Base-by-base conservation (phyloP, 1,140 invertebrate species). In the Nylanderia fulva region DNA sequence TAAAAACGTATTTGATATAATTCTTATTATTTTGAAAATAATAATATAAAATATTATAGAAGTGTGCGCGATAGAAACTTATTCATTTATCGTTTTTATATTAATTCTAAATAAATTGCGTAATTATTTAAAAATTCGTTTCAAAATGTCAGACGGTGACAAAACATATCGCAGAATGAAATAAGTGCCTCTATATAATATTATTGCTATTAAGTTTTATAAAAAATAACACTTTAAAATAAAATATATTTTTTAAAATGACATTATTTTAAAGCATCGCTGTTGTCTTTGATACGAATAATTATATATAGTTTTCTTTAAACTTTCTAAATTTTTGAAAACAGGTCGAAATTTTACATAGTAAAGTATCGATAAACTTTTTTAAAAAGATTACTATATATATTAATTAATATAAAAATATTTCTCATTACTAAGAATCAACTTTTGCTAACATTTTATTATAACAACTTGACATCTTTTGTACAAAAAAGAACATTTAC, bases 401-500 rank as follows among this genome's bases (percentile, higher is more conserved):
- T n/a, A 27, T 1, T 33, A 29, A 6, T 11, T 11, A 39, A 60
- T 36, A 27, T 21, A 45, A 60, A 9, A 39, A 52, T n/a, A 33
- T 66, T n/a, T n/a, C n/a, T 11, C n/a, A 29, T 69, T 71, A 71
- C 29, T 58, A 69, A 69, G 58, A 80, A 29, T 71, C 48, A 36
- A 15, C 15, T 71, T 80, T 68, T 33, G 3, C 0, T 79, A 1
- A 69, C 36, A 21, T 79, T 90, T 89, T 84, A 90, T 88, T 90
- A 86, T 85, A 88, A 85, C 74, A 87, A 87, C 58, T 61, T 84
- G 15, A 45, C 77, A 80, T 72, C 21, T 75, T 27, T 77, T 61
- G 85, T 87, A 85, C 83, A 89, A 89, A 88, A 87, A 80, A 36
- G 74, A 52, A 88, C 68, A 45, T 88, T 88, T 85, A 80, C 68